These are phyloP conservation scores for Copsychus sechellarum DNA, from an alignment of 2,113 vertebrate species.

Conservation along the genomic window DNA sequence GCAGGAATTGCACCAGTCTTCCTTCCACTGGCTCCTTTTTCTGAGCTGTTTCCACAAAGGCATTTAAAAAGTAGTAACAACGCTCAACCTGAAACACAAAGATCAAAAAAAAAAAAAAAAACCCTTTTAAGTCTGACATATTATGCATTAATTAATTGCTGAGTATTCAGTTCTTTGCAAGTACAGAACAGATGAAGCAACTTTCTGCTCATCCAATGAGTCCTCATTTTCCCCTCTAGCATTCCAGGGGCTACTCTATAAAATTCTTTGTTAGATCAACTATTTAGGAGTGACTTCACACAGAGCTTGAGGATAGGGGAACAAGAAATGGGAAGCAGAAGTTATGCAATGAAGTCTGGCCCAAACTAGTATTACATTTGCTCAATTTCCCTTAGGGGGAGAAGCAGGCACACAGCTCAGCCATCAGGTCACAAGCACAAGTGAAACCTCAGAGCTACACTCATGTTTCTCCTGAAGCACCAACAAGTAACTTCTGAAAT, in stretches of 20 bases:
- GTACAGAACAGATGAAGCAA: not conserved
- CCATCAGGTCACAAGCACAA: not conserved
- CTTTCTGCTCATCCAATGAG: not conserved
- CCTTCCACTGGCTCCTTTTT: constrained; percentile 91
- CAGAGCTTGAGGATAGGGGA: not conserved
- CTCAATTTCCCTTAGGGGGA: not conserved
- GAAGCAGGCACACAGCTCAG: not conserved
- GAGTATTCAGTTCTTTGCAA: not conserved
- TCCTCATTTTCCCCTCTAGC: not conserved
- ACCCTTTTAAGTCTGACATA: rapidly evolving
- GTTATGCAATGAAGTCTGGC: not conserved
- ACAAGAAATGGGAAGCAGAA: not conserved
- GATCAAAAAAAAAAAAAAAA: not conserved
- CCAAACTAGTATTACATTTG: not conserved
- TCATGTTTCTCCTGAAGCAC: rapidly evolving
- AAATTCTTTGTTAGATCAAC: not conserved
- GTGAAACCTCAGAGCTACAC: not conserved
- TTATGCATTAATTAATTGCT: not conserved
- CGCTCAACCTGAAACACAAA: constrained; percentile 83
- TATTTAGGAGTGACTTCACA: not conserved
- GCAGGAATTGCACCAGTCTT: constrained; percentile 90
- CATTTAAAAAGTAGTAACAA: constrained; percentile 92
- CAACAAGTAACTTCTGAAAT: not conserved
- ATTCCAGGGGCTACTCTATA: not conserved
- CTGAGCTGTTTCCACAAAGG: constrained; percentile 91